Base-by-base conservation (phyloP, 2,113 vertebrate genomes). In the Alligator sinensis region DNA sequence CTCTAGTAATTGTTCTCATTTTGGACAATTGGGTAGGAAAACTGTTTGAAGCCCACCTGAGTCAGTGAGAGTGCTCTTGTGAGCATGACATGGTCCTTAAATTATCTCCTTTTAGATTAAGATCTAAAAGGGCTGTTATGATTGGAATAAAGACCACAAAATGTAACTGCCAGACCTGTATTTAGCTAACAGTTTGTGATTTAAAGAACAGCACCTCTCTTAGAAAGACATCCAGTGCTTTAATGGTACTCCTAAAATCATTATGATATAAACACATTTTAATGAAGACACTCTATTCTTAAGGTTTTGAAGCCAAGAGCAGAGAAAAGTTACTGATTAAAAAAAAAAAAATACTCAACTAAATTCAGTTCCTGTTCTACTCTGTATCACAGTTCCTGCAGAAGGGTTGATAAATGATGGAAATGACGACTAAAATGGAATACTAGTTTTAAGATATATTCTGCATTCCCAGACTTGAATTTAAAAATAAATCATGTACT, bases 401-500 rank as follows among this genome's bases (percentile, higher is more conserved):
- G 77, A 89, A 57, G 59, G 16, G 11, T 93, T 92, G 82, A 95
- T 94, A 87, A 94, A 86, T 89, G 93, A 79, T 95, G 93, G 96
- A 97, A 97, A 97, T 82, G 11, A 57, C 96, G 95, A 96, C 82
- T 95, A 94, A 94, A 18, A 10, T 78, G 68, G 79, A 94, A 22
- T 13, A 57, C 90, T 95, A 87, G 80, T 96, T 96, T 96, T 95
- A 86, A 97, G 94, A 96, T 91, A 84, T 7, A 84, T 89, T 91
- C 75, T 91, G 18, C 80, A 90, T 97, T 98, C 94, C 93, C 92
- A 97, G 92, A 72, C 77, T 47, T 82, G 59, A 88, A 79, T 92
- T 97, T 97, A 95, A 97, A 97, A 97, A 97, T 95, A 97, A 95
- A 93, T 91, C 96, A 84, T 96, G 90, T 91, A 34, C 86, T 83